These are phyloP conservation scores for Prunella fulvescens DNA, from an alignment of 2,113 vertebrate genomes.

Conservation along the genomic window DNA sequence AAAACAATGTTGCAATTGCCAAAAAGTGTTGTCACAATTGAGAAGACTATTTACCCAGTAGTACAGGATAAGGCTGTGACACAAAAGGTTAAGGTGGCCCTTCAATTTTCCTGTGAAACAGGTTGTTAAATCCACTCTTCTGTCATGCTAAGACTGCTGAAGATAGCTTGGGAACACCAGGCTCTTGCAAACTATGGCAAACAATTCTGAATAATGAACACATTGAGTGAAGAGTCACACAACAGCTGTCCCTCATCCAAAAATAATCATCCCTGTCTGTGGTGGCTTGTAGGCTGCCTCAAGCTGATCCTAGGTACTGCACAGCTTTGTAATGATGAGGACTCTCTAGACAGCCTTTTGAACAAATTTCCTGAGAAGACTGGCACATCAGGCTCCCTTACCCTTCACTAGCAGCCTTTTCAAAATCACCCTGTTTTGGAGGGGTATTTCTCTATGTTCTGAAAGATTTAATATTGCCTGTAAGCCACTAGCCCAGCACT, in stretches of 20 bases:
- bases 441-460: neutral
- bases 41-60: neutral
- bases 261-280: neutral
- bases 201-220: neutral
- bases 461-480: neutral
- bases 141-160: neutral
- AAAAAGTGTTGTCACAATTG: neutral
- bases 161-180: neutral
- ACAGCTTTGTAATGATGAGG: neutral
- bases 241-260: neutral
- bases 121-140: neutral
- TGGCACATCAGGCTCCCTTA: neutral
- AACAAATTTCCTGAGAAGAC: neutral
- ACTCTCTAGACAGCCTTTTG: neutral
- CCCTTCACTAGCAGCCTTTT: neutral
- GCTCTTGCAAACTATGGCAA: neutral
- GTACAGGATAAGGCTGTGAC: neutral
- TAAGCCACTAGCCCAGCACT: neutral
- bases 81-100: neutral
- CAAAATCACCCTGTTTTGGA: neutral
- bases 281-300: neutral
- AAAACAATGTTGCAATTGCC: neutral
- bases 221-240: neutral
- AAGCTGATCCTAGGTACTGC: neutral
- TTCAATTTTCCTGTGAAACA: neutral